Percentiles rank a stretch among this genome's conserved stretches.
phyloP scores from a whole-genome alignment of 2,888 invertebrate species.

The Bibio marci region DNA sequence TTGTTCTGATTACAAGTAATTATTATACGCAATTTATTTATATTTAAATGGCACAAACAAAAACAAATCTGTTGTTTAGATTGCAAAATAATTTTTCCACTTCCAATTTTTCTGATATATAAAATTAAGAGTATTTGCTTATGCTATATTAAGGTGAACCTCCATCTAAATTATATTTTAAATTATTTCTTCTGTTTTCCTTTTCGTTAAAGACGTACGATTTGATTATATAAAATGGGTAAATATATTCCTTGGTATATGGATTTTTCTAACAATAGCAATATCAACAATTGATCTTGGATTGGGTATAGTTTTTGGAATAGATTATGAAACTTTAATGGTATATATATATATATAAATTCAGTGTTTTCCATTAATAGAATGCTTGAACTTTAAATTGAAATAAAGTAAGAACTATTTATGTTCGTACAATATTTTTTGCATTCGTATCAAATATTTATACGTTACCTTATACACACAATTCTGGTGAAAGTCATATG shows the following conservation, averaged over 20 bases:
- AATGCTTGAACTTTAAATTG: conserved; percentile 14
- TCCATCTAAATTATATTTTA: background rate
- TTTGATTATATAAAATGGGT: conserved; percentile 16
- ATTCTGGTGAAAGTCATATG: too few relatives aligned
- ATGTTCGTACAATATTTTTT: too few relatives aligned
- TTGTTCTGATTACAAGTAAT: conserved; percentile 21
- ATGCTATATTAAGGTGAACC: background rate
- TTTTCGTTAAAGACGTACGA: conserved; percentile 16
- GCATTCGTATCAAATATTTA: too few relatives aligned
- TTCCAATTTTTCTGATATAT: too few relatives aligned
- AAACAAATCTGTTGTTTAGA: too few relatives aligned
- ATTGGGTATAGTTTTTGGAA: conserved; percentile 24
- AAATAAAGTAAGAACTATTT: too few relatives aligned
- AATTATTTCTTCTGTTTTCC: background rate
- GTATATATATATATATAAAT: background rate
- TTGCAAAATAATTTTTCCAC: too few relatives aligned
- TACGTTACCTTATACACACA: too few relatives aligned
- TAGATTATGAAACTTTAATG: conserved; percentile 22
- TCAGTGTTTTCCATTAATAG: background rate
- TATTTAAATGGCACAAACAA: too few relatives aligned
- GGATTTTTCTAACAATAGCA: conserved; percentile 19
- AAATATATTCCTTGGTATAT: conserved; percentile 17
- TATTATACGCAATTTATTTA: too few relatives aligned
- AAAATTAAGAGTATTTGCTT: conserved; percentile 8
- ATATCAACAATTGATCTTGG: conserved; percentile 23